Evolutionary conservation across 92 coral and sea anemone genomes (phyloP).

Genomic region (Diadumene lineata): DNA sequence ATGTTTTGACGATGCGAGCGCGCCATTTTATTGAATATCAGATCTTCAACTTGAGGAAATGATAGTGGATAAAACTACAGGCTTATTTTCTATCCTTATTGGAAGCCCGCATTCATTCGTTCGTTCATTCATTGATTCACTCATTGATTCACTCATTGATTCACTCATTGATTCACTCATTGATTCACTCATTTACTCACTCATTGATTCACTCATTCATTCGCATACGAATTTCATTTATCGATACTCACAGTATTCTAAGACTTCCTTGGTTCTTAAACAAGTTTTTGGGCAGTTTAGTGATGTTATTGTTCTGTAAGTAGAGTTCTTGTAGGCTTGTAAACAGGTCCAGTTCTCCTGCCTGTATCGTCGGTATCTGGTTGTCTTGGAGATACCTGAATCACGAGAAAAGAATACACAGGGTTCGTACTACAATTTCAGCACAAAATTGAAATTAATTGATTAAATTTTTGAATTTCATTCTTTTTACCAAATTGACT

Average conservation of each 20-base stretch:
- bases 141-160: background rate
- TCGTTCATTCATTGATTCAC: background rate
- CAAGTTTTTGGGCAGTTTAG: constrained; percentile 62
- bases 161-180: background rate
- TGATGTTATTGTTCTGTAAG: constrained; percentile 60
- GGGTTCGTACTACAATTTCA: too few species aligned
- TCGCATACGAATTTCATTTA: background rate
- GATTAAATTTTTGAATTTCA: too few species aligned
- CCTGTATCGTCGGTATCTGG: constrained; percentile 46
- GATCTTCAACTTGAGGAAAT: too few species aligned
- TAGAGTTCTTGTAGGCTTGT: constrained; percentile 50
- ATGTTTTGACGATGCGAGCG: too few species aligned
- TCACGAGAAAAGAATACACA: background rate
- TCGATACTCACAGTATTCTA: constrained; percentile 59
- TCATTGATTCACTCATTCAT: background rate
- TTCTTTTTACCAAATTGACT: too few species aligned
- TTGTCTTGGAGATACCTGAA: constrained; percentile 57
- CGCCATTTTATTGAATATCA: too few species aligned
- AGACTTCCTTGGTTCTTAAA: constrained; percentile 68
- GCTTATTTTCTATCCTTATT: too few species aligned
- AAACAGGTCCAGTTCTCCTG: constrained; percentile 56
- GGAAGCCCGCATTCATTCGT: background rate
- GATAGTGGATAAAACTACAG: too few species aligned
- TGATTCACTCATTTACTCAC: background rate
- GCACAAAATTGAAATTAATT: too few species aligned